Evolutionary conservation across 2,888 invertebrate genomes (phyloP), one percentile per base, ranked within the genome.

Genomic region (Lasius platythorax): DNA sequence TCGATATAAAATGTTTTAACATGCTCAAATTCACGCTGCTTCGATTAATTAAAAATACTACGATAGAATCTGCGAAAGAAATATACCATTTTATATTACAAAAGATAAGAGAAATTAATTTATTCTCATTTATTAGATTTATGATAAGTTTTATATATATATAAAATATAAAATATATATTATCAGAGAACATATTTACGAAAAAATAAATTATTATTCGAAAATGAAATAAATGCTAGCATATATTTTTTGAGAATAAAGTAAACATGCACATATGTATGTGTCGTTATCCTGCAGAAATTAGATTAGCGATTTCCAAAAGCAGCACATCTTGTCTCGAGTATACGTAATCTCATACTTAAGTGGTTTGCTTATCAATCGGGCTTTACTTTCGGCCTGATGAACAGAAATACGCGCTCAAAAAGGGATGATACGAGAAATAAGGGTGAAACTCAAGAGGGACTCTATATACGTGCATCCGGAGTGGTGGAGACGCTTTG

Each of bases 401-500:
- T 68, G 33, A 73, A 63, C 72, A 63, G 64, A 79, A 72, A 63
- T 68, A 72, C 56, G 12, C 58, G 46, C 78, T 85, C 78, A 66
- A 74, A 85, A 82, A 72, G 66, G 64, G 46, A 78, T 46, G 74
- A 82, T 66, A 75, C 76, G 74, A 63, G 67, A 56, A 58, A 72
- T 81, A 81, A 70, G 64, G 50, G 68, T 64, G 58, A 79, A 85
- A 87, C 88, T 88, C 89, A 85, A 88, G 87, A 84, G 86, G 56
- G 73, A 78, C 79, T 79, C 43, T 50, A 23, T 23, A 23, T 23
- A 64, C 46, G 73, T 82, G 75, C 18, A 56, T 72, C 82, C 23
- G 40, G 63, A 72, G 83, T 61, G 72, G 84, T 58, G 85, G 88
- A 86, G 85, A 78, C 73, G 88, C 89, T 91, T 89, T 91, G 86